These are phyloP conservation scores for Bettongia penicillata DNA, from an alignment of 2,113 vertebrate genomes.

Conservation along the genomic window DNA sequence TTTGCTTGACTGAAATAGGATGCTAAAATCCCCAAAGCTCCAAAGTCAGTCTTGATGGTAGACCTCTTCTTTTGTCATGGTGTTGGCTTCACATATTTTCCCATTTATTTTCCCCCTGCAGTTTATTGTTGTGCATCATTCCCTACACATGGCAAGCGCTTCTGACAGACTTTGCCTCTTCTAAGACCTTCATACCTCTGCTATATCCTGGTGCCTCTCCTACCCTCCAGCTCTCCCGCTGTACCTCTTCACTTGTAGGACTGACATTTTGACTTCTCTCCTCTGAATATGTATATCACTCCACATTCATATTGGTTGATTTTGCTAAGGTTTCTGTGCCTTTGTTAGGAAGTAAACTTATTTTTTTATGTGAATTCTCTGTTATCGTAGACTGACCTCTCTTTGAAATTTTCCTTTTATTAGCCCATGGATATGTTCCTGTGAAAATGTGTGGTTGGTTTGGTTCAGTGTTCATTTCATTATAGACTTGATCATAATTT, in stretches of 20 bases:
- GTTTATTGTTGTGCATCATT: conserved; percentile 97
- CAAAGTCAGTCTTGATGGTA: neutral
- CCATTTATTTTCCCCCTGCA: conserved; percentile 82
- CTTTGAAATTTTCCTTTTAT: conserved; percentile 15
- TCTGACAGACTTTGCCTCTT: conserved; percentile 84
- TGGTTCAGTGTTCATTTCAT: conserved; percentile 35
- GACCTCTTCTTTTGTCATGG: conserved; percentile 6
- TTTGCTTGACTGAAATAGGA: rapidly evolving
- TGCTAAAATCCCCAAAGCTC: conserved; percentile 9
- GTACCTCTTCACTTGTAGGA: conserved; percentile 67
- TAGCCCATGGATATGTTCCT: conserved; percentile 25
- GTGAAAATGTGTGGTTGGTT: conserved; percentile 49
- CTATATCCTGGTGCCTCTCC: conserved; percentile 78
- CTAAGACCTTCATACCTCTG: conserved; percentile 79
- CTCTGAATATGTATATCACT: conserved; percentile 65
- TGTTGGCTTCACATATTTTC: conserved; percentile 60
- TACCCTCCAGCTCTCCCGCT: conserved; percentile 72
- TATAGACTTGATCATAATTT: conserved; percentile 28
- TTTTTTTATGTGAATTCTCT: conserved; percentile 47
- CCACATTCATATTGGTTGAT: conserved; percentile 64
- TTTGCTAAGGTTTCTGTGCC: conserved; percentile 60
- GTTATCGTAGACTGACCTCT: conserved; percentile 33
- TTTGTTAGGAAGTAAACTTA: conserved; percentile 58
- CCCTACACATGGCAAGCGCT: conserved; percentile 88
- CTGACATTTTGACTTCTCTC: conserved; percentile 70